These are phyloP conservation scores for Lota lota DNA, from an alignment of 2,113 vertebrate genomes.

Conservation along the genomic window DNA sequence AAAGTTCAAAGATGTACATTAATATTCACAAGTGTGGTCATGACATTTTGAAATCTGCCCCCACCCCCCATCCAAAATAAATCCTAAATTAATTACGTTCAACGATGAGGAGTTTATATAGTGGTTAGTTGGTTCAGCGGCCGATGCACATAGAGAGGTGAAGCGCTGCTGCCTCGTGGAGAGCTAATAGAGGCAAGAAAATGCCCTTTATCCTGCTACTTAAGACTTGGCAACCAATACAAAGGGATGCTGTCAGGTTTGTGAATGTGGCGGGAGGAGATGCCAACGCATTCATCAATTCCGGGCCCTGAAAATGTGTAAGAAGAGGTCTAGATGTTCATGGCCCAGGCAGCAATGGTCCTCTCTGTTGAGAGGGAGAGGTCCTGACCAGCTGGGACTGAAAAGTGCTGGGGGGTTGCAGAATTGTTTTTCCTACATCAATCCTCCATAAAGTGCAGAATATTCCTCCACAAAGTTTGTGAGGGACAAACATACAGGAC, in stretches of 20 bases:
- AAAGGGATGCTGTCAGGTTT: conserved; percentile 68
- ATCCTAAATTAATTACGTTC: neutral
- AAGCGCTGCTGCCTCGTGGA: conserved; percentile 54
- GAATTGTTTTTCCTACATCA: conserved; percentile 40
- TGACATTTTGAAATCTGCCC: neutral
- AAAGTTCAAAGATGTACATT: neutral
- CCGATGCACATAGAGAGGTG: conserved; percentile 53
- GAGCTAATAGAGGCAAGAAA: conserved; percentile 65
- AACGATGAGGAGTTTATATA: conserved; percentile 4
- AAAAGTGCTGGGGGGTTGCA: conserved; percentile 23
- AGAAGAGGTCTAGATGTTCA: conserved; percentile 62
- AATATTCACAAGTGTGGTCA: neutral
- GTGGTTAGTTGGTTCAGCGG: conserved; percentile 14
- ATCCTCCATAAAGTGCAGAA: conserved; percentile 21
- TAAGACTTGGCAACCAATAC: conserved; percentile 66
- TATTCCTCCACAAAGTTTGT: conserved; percentile 7
- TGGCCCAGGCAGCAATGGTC: conserved; percentile 37
- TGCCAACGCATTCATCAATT: conserved; percentile 71
- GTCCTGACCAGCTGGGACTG: conserved; percentile 62
- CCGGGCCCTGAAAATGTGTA: conserved; percentile 56
- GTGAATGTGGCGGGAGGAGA: conserved; percentile 56
- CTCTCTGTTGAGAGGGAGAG: conserved; percentile 52
- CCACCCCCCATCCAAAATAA: neutral
- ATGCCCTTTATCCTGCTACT: conserved; percentile 62
- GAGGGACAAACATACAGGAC: neutral